phyloP scores from a whole-genome alignment of 2,797 vertebrate species.

The Hipposideros larvatus region DNA sequence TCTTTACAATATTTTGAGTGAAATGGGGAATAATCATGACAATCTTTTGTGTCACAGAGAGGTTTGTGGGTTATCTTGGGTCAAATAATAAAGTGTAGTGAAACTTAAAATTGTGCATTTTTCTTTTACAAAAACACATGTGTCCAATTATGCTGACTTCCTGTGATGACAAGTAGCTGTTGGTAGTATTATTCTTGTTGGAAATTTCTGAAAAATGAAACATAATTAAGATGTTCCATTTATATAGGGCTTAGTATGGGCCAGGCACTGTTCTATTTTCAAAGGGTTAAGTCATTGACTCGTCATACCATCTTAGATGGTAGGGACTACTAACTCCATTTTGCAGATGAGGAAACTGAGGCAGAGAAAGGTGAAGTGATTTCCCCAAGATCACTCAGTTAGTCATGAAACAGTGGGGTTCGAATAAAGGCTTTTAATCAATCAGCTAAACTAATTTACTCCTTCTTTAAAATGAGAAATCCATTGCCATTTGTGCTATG shows the following conservation, averaged over 20 bases:
- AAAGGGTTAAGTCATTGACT: neutral
- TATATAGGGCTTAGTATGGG: neutral
- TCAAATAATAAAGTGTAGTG: constrained; percentile 31
- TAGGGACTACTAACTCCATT: neutral
- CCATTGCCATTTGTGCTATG: neutral
- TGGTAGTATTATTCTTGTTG: neutral
- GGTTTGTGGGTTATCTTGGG: neutral
- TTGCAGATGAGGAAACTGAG: neutral
- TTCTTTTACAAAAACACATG: neutral
- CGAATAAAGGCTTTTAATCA: constrained; percentile 25
- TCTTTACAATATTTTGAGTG: neutral
- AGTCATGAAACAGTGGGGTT: neutral
- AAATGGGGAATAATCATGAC: neutral
- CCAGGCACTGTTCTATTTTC: neutral
- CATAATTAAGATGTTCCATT: neutral
- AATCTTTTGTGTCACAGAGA: neutral
- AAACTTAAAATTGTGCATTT: neutral
- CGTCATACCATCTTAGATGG: neutral
- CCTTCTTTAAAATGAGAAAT: constrained; percentile 20
- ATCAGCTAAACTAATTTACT: neutral
- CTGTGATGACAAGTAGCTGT: neutral
- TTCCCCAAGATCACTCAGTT: neutral
- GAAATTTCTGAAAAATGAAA: constrained; percentile 47
- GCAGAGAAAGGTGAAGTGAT: neutral
- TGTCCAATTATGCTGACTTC: neutral